A percentile compares a stretch with the other conserved stretches of the same genome.
These are phyloP conservation scores for Lophotriccus pileatus DNA, from an alignment of 2,797 vertebrate species.

Conservation along the genomic window DNA sequence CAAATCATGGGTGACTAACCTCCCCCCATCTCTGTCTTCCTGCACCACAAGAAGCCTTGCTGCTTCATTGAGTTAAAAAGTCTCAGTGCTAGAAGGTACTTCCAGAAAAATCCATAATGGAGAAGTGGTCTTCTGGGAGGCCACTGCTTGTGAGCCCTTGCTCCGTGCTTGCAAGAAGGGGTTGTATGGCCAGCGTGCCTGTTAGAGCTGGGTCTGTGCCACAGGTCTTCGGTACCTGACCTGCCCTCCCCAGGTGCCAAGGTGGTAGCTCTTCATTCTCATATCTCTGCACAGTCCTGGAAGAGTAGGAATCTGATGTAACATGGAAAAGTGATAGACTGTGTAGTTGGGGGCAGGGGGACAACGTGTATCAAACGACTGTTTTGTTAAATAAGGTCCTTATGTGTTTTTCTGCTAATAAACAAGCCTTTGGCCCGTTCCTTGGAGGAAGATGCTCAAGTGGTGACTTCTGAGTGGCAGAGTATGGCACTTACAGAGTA, in stretches of 20 bases:
- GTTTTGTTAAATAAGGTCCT: background rate
- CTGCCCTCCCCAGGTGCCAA: background rate
- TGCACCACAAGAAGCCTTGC: background rate
- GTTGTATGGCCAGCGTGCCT: background rate
- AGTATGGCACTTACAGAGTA: accelerated
- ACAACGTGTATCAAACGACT: accelerated
- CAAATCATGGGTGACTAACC: constrained; percentile 1
- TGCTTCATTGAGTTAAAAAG: background rate
- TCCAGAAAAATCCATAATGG: background rate
- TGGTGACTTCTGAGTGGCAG: background rate
- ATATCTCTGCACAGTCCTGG: background rate
- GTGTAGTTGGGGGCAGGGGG: background rate
- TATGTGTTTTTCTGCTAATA: background rate
- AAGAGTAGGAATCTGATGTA: background rate
- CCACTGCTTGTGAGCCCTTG: background rate
- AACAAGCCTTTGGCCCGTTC: accelerated
- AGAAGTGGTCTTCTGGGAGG: background rate
- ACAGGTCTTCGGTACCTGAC: no score
- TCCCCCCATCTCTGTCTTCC: background rate
- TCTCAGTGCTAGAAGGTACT: background rate
- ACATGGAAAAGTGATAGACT: background rate
- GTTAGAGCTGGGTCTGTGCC: accelerated
- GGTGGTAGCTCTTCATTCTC: background rate
- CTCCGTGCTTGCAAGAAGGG: background rate
- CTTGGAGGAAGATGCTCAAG: background rate